Conservation (phyloP, 1,140 invertebrate species). For the Steinernema feltiae region DNA sequence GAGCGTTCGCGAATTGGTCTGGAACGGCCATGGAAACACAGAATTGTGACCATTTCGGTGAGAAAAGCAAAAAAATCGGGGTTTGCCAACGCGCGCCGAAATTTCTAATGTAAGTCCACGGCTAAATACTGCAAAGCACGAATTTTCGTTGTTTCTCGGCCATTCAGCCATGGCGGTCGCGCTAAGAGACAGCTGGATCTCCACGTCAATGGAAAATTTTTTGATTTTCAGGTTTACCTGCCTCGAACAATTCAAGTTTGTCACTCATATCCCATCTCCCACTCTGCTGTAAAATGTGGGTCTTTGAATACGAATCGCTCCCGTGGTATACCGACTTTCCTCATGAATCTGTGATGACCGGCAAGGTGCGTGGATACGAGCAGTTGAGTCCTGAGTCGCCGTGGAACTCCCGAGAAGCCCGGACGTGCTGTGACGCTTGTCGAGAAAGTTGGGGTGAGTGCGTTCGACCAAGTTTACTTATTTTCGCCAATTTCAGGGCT, state of each 20-base stretch:
- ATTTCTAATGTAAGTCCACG: too few species aligned
- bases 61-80: too few species aligned
- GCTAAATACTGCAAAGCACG: too few species aligned
- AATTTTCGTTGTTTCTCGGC: too few species aligned
- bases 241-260: too few species aligned
- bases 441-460: slow-evolving; percentile 64
- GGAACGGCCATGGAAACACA: too few species aligned
- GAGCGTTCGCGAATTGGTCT: too few species aligned
- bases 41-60: too few species aligned
- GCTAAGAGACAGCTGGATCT: slow-evolving; percentile 79
- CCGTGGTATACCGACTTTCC: slow-evolving; percentile 88
- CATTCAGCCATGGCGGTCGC: slow-evolving; percentile 70
- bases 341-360: slow-evolving; percentile 69
- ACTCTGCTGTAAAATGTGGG: slow-evolving; percentile 69
- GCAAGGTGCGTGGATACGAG: slow-evolving; percentile 76
- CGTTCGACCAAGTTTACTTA: not conserved
- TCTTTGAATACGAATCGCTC: slow-evolving; percentile 88
- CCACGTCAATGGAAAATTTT: too few species aligned
- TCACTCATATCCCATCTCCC: too few species aligned
- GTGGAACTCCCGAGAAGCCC: slow-evolving; percentile 75
- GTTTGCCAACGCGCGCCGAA: too few species aligned
- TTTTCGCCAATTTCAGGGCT: slow-evolving; percentile 60
- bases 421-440: slow-evolving; percentile 81
- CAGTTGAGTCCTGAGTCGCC: slow-evolving; percentile 82
- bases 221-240: too few species aligned